Base-by-base conservation (phyloP, 2,113 vertebrate species). In the Mus spicilegus region DNA sequence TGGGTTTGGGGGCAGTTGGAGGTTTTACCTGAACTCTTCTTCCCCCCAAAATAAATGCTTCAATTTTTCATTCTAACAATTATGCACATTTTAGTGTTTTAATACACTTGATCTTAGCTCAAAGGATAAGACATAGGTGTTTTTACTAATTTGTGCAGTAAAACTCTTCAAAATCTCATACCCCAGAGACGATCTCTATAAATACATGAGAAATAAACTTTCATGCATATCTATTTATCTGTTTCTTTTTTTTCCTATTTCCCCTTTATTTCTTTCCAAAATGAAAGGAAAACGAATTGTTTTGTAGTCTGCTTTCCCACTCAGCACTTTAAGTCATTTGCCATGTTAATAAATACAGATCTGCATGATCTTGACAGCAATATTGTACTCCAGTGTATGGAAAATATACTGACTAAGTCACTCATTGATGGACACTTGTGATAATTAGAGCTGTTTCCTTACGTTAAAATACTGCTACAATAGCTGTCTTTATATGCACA, bases 41-140 rank as follows among this genome's bases (percentile, higher is more conserved):
- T 39, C 24, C 20, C 13, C 46, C 3, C 4, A 93, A 91, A 95
- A 65, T 78, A 91, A 82, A 89, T 75, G 51, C 69, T 93, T 51
- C 72, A 49, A 77, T 70, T 85, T 95, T 95, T 86, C 82, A 77
- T 93, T 94, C 82, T 96, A 70, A 73, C 54, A 56, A 87, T 77
- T n/a, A 12, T n/a, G 26, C 81, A 56, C 63, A 75, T 82, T 84
- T 95, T 42, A 10, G 78, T 92, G 77, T 93, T 85, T 84, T 63
- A 61, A 26, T 63, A 30, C n/a, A 63, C n/a, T 46, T 84, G 24
- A 42, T 84, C 58, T 30, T 84, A 63, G 58, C 39, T 85, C 58
- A 85, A 65, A 85, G n/a, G 39, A 14, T 85, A 39, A 85, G 58
- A 63, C n/a, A 82, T 61, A 63, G 24, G n/a, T 63, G 7, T 42